Base-by-base conservation (phyloP, 2,113 vertebrate species). In the Onychostoma macrolepis region DNA sequence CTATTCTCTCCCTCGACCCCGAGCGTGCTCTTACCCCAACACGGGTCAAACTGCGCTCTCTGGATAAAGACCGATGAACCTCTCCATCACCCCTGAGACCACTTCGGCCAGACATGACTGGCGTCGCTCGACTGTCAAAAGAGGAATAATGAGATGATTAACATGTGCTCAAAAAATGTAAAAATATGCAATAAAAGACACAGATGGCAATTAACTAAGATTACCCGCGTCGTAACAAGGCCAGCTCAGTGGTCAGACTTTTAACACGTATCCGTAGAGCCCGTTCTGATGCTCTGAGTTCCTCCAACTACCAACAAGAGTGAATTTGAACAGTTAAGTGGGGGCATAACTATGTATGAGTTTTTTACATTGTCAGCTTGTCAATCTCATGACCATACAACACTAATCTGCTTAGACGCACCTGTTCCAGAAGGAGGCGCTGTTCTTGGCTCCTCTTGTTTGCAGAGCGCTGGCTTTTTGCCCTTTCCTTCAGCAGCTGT, bases 401-500 rank as follows among this genome's bases (percentile, higher is more conserved):
- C 21, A 41, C 2, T 33, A 69, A 74, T 41, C 12, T n/a, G n/a
- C 63, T 28, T 21, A 15, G 12, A 77, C 50, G 5, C 13, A 97
- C 97, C 96, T 98, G 95, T 71, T 96, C 95, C 9, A 95, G 85
- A 2, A 97, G 92, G 78, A 95, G 94, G 33, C 91, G 92, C 86
- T 95, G 96, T 82, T 98, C 96, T 89, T 97, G 96, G 84, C 92
- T 87, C 43, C 94, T 94, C 91, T 96, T 96, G 85, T 87, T 93
- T 0, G 94, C 86, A 0, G 92, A 92, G 2, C 95, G 93, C 50
- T 94, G 95, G 85, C 90, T 95, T 82, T 95, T 95, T 50, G 94
- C 93, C 36, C 95, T 94, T 92, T 98, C 97, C 38, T 94, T 95
- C 85, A 94, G 80, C 33, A 98, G 94, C 91, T 98, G 96, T 85